Evolutionary conservation across 2,888 invertebrate species (phyloP), one percentile per base, ranked within the genome.

Genomic region (Rapana venosa): DNA sequence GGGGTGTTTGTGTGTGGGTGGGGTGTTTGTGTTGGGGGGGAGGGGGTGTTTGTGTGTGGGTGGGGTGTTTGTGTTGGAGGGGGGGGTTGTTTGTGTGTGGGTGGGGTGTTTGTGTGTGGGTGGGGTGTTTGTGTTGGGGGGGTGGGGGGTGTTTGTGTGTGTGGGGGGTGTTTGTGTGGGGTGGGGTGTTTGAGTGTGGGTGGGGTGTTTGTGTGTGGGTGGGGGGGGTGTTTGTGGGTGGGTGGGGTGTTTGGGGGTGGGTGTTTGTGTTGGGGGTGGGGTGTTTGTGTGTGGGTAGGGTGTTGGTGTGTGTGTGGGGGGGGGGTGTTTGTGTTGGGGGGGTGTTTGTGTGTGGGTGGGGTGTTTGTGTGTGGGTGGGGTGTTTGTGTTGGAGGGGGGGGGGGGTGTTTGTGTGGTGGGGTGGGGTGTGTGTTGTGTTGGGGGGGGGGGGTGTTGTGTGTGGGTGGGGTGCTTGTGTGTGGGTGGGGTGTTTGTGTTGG

Each of bases 151-250:
- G 15, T 81, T n/a, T 36, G 56, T 84, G 26, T 84, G 56, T 85
- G 56, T 85, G 85, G 32, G 58, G 70, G 70, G n/a, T 87, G 35
- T 32, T 30, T 47, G 56, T 83, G 30, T 90, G n/a, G n/a, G n/a
- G n/a, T n/a, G n/a, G n/a, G n/a, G n/a, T n/a, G n/a, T n/a, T n/a
- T n/a, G 47, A 47, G 70, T 32, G n/a, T 87, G 36, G 20, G 36
- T 47, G 56, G 77, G 30, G 4, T n/a, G n/a, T n/a, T n/a, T n/a
- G 8, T 47, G 47, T 5, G 47, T 47, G n/a, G n/a, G n/a, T n/a
- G n/a, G n/a, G n/a, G n/a, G n/a, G n/a, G n/a, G n/a, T n/a, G n/a
- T n/a, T n/a, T n/a, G n/a, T n/a, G n/a, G n/a, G n/a, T n/a, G n/a
- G n/a, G n/a, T n/a, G n/a, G n/a, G n/a, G n/a, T n/a, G n/a, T n/a